These are phyloP conservation scores for Denticeps clupeoides DNA, from an alignment of 2,797 vertebrate genomes.

Conservation along the genomic window DNA sequence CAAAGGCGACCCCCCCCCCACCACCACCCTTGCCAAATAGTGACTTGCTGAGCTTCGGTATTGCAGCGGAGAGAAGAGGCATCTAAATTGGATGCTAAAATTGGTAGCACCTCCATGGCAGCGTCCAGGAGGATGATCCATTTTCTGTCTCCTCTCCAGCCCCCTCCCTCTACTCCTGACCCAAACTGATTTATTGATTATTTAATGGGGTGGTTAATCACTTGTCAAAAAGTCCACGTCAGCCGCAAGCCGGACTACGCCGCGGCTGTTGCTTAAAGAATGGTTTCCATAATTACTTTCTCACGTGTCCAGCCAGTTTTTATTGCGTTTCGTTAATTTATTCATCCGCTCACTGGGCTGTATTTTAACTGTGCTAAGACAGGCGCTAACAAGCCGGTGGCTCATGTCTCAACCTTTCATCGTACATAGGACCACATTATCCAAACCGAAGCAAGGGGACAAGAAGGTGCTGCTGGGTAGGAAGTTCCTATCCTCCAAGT, in stretches of 20 bases:
- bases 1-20: too few relatives aligned
- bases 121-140: constrained; percentile 26
- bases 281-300: constrained; percentile 29
- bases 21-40: constrained; percentile 39
- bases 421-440: too few relatives aligned
- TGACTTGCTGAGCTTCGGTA: constrained; percentile 23
- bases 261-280: constrained; percentile 21
- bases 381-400: too few relatives aligned
- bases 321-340: constrained; percentile 5
- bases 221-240: constrained; percentile 36
- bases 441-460: too few relatives aligned
- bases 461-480: too few relatives aligned
- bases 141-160: constrained; percentile 24
- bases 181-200: constrained; percentile 40
- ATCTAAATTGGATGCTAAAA: constrained; percentile 46
- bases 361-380: too few relatives aligned
- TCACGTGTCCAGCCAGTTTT: background rate
- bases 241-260: constrained; percentile 27
- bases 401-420: too few relatives aligned
- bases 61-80: constrained; percentile 36
- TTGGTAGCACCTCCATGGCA: constrained; percentile 33
- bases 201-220: constrained; percentile 39
- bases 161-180: constrained; percentile 28
- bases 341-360: background rate
- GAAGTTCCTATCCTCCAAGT: too few relatives aligned